phyloP scores from a whole-genome alignment of 2,888 invertebrate genomes.

The Chrysolina oricalcia region DNA sequence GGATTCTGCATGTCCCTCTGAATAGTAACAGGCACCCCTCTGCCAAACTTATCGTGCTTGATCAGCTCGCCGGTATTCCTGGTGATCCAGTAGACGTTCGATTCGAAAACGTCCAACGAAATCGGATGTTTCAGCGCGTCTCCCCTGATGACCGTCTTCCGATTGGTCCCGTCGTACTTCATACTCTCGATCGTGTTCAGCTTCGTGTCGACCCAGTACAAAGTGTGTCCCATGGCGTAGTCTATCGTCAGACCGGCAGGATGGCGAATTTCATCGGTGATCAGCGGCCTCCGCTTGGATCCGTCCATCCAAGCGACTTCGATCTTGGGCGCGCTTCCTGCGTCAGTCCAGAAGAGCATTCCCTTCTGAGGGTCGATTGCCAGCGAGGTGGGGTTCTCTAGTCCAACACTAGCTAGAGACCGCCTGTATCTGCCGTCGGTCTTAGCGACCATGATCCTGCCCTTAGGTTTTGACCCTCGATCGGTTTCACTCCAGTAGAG shows the following conservation, averaged over 20 bases:
- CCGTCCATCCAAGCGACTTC: conserved; percentile 99
- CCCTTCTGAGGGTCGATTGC: conserved; percentile 91
- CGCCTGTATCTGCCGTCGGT: conserved; percentile 92
- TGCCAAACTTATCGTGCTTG: conserved; percentile 96
- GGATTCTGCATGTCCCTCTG: conserved; percentile 90
- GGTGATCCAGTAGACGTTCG: conserved; percentile 94
- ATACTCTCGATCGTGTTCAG: conserved; percentile 91
- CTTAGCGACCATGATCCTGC: conserved; percentile 89
- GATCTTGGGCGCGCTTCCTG: conserved; percentile 92
- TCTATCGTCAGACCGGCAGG: conserved; percentile 95
- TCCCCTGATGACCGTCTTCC: conserved; percentile 84
- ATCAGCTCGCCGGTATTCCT: conserved; percentile 90
- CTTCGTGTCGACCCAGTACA: conserved; percentile 98
- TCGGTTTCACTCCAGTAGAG: conserved; percentile 95
- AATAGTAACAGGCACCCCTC: conserved; percentile 90
- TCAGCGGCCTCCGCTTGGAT: conserved; percentile 85
- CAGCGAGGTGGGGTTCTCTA: conserved; percentile 91
- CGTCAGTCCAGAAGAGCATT: conserved; percentile 94
- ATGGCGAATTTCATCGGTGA: conserved; percentile 86
- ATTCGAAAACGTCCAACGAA: conserved; percentile 95
- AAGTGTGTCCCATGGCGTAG: conserved; percentile 88
- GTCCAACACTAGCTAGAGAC: conserved; percentile 83
- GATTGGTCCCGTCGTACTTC: conserved; percentile 84
- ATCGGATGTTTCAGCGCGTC: conserved; percentile 85
- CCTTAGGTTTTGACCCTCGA: conserved; percentile 82